These are phyloP conservation scores for Drusus annulatus DNA, from an alignment of 1,140 invertebrate genomes.

Conservation along the genomic window DNA sequence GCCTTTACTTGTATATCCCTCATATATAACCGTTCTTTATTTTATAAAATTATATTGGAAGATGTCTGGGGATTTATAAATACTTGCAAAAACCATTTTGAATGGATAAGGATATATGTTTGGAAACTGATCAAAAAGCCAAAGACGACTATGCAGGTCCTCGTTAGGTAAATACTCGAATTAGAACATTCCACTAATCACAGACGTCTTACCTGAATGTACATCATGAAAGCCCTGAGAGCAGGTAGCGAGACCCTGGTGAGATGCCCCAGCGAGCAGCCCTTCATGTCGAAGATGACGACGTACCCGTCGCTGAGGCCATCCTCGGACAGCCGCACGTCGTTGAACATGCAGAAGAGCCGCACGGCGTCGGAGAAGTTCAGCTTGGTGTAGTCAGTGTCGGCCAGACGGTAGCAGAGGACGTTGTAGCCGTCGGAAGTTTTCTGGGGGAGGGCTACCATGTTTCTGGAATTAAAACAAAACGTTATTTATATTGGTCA, in stretches of 20 bases:
- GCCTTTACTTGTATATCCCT: too few relatives aligned
- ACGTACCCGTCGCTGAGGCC: slow-evolving; percentile 76
- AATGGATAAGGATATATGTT: too few relatives aligned
- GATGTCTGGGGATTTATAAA: too few relatives aligned
- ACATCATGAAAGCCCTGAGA: slow-evolving; percentile 75
- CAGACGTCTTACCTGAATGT: slow-evolving; percentile 80
- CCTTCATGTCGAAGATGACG: slow-evolving; percentile 79
- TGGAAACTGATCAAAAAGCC: too few relatives aligned
- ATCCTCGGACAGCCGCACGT: slow-evolving; percentile 75
- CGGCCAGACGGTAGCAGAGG: slow-evolving; percentile 73
- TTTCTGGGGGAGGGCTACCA: slow-evolving; percentile 70
- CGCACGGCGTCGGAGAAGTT: slow-evolving; percentile 74
- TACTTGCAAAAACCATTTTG: too few relatives aligned
- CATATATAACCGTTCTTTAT: too few relatives aligned
- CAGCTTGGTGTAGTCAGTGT: slow-evolving; percentile 74
- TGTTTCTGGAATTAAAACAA: slow-evolving; percentile 68
- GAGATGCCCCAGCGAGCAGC: slow-evolving; percentile 74
- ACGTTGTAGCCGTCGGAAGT: slow-evolving; percentile 76
- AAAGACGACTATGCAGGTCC: too few relatives aligned
- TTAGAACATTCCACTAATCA: too few relatives aligned
- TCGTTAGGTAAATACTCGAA: too few relatives aligned
- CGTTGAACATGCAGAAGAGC: slow-evolving; percentile 78
- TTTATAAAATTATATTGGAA: too few relatives aligned
- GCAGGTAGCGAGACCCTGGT: slow-evolving; percentile 74
- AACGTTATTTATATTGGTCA: not conserved